These are phyloP conservation scores for Molossus alvarezi DNA, from an alignment of 2,797 vertebrate species.

Conservation along the genomic window DNA sequence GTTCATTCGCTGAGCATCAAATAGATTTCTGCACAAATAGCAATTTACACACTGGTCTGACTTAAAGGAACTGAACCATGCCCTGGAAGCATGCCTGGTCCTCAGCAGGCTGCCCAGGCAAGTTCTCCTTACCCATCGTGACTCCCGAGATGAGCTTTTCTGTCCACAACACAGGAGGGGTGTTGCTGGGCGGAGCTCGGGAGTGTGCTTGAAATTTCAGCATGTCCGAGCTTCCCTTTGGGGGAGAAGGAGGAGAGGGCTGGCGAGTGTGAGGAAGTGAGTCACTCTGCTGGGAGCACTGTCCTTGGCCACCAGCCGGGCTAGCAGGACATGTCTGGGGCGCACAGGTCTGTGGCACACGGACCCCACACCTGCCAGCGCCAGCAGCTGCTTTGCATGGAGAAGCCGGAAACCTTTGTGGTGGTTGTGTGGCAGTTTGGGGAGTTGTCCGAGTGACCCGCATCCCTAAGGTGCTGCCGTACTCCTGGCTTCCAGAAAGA, in stretches of 20 bases:
- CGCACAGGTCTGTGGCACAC: neutral
- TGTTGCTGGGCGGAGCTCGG: neutral
- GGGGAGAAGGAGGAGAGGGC: too few species aligned
- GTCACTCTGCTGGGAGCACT: neutral
- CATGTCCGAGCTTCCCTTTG: neutral
- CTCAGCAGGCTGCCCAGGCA: neutral
- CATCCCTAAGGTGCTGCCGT: constrained; percentile 27
- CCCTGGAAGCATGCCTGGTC: neutral
- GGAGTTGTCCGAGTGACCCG: neutral
- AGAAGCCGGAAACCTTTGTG: neutral
- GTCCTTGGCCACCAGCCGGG: neutral
- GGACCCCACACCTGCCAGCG: neutral
- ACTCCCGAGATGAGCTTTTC: neutral
- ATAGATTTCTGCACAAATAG: neutral
- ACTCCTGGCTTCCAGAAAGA: neutral
- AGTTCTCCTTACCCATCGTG: neutral
- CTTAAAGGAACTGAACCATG: neutral
- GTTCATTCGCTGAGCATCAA: neutral
- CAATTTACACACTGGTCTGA: neutral
- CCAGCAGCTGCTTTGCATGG: neutral
- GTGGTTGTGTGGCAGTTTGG: neutral
- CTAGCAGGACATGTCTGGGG: neutral
- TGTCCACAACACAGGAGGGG: neutral
- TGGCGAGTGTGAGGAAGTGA: neutral
- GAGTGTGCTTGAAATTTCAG: too few species aligned